A percentile compares a stretch with the other conserved stretches of the same genome.
phyloP scores from a whole-genome alignment of 2,888 invertebrate genomes.

The Boloria euphrosyne region DNA sequence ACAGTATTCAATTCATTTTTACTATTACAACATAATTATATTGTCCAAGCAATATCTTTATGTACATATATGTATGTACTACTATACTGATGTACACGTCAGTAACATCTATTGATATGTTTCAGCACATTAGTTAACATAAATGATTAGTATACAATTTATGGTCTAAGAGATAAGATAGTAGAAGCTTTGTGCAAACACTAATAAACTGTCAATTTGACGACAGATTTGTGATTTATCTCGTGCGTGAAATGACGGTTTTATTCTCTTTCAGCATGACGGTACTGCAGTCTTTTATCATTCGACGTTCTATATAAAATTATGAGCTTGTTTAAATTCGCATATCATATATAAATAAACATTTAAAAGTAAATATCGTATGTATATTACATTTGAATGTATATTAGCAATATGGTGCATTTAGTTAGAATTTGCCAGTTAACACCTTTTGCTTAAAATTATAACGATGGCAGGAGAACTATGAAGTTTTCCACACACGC shows the following conservation, averaged over 20 bases:
- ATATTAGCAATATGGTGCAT: too few relatives aligned
- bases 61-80: slow-evolving; percentile 3
- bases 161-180: slow-evolving; percentile 33
- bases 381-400: too few relatives aligned
- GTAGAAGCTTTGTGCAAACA: slow-evolving; percentile 26
- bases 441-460: too few relatives aligned
- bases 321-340: not conserved
- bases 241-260: not conserved
- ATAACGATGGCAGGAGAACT: too few relatives aligned
- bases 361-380: too few relatives aligned
- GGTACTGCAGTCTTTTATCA: too few relatives aligned
- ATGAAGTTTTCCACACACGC: too few relatives aligned
- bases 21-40: not conserved
- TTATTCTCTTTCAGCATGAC: too few relatives aligned
- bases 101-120: slow-evolving; percentile 19
- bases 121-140: slow-evolving; percentile 27
- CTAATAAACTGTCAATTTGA: slow-evolving; percentile 28
- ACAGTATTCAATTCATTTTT: not conserved
- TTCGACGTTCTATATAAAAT: too few relatives aligned
- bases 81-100: not conserved
- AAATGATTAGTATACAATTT: slow-evolving; percentile 34
- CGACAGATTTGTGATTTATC: slow-evolving; percentile 5
- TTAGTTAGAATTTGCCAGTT: too few relatives aligned
- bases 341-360: too few relatives aligned
- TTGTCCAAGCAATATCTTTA: not conserved